Percentiles rank a stretch among this genome's conserved stretches.
phyloP scores from a whole-genome alignment of 2,113 vertebrate genomes.

The Sphaerodactylus townsendi region DNA sequence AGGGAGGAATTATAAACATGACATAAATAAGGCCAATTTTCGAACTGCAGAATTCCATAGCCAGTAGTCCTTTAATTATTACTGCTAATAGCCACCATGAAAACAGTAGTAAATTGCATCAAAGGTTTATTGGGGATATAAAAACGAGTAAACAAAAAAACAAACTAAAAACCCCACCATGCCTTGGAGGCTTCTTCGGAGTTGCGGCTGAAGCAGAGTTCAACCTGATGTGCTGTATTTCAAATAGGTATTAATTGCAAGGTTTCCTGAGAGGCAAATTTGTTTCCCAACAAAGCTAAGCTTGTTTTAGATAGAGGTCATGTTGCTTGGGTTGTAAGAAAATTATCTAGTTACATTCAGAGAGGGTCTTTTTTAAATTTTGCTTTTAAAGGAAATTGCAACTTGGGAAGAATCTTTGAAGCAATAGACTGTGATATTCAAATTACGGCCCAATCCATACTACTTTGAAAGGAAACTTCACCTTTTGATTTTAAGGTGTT shows the following conservation, averaged over 20 bases:
- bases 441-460: neutral
- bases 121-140: conserved; percentile 29
- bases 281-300: neutral
- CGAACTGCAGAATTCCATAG: conserved; percentile 30
- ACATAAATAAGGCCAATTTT: neutral
- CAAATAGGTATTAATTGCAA: conserved; percentile 33
- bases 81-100: conserved; percentile 26
- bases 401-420: neutral
- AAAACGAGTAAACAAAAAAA: conserved; percentile 30
- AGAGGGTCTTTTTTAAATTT: neutral
- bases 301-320: neutral
- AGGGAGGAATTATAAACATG: conserved; percentile 8
- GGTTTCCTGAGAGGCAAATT: conserved; percentile 19
- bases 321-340: neutral
- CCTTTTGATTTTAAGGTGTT: neutral
- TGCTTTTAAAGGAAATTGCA: neutral
- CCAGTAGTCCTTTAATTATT: conserved; percentile 34
- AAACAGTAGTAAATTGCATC: conserved; percentile 36
- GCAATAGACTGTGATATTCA: neutral
- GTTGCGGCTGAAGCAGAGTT: neutral
- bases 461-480: neutral
- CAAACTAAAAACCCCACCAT: too few relatives aligned
- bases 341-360: neutral
- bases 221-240: conserved; percentile 14
- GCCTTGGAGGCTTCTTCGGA: conserved; percentile 12